Conservation (phyloP, 2,797 vertebrate genomes). For the Masticophis lateralis region DNA sequence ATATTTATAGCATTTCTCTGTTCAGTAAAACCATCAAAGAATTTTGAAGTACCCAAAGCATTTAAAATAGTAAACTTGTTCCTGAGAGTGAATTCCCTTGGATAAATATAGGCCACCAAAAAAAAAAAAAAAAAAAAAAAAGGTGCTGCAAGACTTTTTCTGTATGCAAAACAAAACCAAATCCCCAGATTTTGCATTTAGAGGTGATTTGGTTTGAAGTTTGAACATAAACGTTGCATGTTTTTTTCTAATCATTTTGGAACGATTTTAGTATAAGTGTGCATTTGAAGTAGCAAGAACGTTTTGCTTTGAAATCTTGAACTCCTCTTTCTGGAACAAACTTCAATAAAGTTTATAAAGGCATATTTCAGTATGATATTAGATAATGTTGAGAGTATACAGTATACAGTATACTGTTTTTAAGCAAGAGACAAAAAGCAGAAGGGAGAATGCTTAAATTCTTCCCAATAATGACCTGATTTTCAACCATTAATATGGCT, state of each 20-base stretch:
- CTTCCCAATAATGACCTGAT: background rate
- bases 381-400: background rate
- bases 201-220: background rate
- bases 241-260: background rate
- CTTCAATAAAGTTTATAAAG: background rate
- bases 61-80: background rate
- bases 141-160: background rate
- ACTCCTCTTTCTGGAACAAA: background rate
- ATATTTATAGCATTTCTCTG: background rate
- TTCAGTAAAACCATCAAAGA: background rate
- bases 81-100: background rate
- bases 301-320: constrained; percentile 3
- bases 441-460: background rate
- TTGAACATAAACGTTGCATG: background rate
- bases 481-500: background rate
- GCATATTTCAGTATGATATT: background rate
- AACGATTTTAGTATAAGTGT: background rate
- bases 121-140: background rate
- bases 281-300: background rate
- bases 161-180: background rate
- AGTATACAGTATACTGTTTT: background rate
- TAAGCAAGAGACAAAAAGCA: background rate
- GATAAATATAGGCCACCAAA: background rate
- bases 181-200: background rate
- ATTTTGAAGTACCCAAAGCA: background rate